Evolutionary conservation across 2,113 vertebrate genomes (phyloP).

Genomic region (Otocyon megalotis): DNA sequence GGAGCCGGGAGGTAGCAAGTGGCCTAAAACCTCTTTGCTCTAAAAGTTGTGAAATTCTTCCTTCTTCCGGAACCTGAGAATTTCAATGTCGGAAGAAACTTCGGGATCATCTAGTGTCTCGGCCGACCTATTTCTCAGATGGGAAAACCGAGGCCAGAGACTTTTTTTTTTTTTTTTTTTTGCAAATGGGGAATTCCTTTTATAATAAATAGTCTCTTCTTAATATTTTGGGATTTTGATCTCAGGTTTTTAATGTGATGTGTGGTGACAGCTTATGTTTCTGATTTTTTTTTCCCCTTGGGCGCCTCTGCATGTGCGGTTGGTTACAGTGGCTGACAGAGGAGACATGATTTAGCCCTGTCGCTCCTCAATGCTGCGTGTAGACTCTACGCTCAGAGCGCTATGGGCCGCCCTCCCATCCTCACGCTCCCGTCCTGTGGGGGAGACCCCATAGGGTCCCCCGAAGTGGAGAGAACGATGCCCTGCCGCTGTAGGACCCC

Average conservation of each 20-base stretch:
- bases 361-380: accelerated
- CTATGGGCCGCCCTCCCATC: accelerated
- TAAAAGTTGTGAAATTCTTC: neutral
- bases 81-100: neutral
- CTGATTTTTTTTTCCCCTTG: neutral
- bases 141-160: neutral
- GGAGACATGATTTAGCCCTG: neutral
- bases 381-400: neutral
- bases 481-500: neutral
- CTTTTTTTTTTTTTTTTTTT: neutral
- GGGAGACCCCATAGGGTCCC: neutral
- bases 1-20: neutral
- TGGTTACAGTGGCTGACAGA: neutral
- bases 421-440: neutral
- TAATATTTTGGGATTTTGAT: neutral
- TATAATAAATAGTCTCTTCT: neutral
- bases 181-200: neutral
- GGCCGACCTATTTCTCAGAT: neutral
- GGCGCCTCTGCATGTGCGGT: accelerated
- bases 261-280: neutral
- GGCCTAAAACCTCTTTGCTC: neutral
- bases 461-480: neutral
- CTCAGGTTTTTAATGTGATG: neutral
- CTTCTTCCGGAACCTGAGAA: neutral
- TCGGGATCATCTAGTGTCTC: neutral